Conservation (phyloP, 2,888 invertebrate species). For the Margaritifera margaritifera region DNA sequence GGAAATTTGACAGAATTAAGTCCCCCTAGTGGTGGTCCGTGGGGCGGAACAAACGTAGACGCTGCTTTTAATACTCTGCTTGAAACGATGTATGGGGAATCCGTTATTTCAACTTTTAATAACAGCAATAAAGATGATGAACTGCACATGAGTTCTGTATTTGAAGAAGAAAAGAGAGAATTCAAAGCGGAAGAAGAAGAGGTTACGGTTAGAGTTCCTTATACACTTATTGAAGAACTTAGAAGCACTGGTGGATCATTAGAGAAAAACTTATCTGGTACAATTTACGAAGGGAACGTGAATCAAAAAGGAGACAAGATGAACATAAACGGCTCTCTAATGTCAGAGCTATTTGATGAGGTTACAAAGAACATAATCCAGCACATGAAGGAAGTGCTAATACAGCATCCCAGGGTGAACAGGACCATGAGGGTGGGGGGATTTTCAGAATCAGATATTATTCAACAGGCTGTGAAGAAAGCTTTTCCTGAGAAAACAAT, state of each 20-base stretch:
- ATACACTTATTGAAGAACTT: conserved; percentile 2
- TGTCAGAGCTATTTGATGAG: conserved; percentile 12
- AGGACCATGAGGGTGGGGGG: conserved; percentile 35
- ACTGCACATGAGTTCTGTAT: conserved; percentile 13
- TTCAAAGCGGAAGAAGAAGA: conserved; percentile 8
- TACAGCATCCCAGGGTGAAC: conserved; percentile 9
- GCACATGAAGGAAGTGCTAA: conserved; percentile 13
- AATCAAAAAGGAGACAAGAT: conserved; percentile 26
- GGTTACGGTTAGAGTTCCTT: background rate
- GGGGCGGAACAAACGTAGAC: conserved; percentile 43
- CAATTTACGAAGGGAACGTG: too few relatives aligned
- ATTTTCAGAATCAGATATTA: conserved; percentile 30
- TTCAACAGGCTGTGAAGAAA: conserved; percentile 16
- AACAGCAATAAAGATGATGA: conserved; percentile 8
- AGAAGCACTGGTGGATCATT: conserved; percentile 1
- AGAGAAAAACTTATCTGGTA: too few relatives aligned
- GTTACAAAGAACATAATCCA: conserved; percentile 10
- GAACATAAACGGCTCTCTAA: conserved; percentile 4
- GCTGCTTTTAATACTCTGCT: conserved; percentile 11
- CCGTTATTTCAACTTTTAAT: conserved; percentile 7
- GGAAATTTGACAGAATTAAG: conserved; percentile 26
- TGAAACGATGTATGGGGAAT: conserved; percentile 16
- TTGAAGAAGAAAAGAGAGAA: conserved; percentile 24
- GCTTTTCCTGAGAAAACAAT: conserved; percentile 13
- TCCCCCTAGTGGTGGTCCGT: conserved; percentile 36